These are phyloP conservation scores for Peribatodes rhomboidaria DNA, from an alignment of 2,888 invertebrate species.

Conservation along the genomic window DNA sequence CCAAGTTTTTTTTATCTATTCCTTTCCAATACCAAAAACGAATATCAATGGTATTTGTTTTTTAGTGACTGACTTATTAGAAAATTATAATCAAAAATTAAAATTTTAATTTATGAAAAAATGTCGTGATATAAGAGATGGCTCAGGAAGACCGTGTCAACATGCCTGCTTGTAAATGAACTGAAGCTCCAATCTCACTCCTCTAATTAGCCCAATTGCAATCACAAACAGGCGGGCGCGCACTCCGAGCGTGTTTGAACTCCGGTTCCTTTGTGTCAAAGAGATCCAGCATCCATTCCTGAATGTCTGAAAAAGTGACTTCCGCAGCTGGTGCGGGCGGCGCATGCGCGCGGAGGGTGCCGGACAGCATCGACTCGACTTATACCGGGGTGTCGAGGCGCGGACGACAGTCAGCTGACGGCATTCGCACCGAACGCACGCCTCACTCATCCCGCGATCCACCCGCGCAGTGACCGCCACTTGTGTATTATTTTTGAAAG, in stretches of 20 bases:
- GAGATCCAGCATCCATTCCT: conserved; percentile 42
- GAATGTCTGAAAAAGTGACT: conserved; percentile 40
- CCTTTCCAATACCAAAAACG: too few species aligned
- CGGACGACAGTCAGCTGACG: conserved; percentile 86
- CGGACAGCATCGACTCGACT: conserved; percentile 78
- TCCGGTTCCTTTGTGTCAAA: conserved; percentile 20
- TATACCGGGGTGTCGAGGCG: conserved; percentile 77
- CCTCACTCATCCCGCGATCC: conserved; percentile 50
- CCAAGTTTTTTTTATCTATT: too few species aligned
- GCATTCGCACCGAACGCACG: conserved; percentile 68
- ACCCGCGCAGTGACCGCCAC: conserved; percentile 65
- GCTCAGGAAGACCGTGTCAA: background rate
- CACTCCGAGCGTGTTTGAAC: background rate
- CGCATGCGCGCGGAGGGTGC: conserved; percentile 82
- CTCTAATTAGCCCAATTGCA: background rate
- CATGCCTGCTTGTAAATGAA: background rate
- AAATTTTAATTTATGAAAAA: too few species aligned
- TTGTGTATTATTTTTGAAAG: conserved; percentile 57
- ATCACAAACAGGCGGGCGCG: background rate
- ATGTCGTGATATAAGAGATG: too few species aligned
- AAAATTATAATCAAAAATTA: too few species aligned
- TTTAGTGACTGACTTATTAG: too few species aligned
- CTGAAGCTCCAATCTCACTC: background rate
- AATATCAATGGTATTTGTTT: too few species aligned
- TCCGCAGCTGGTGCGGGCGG: conserved; percentile 54